Percentiles rank a stretch among this genome's conserved stretches.
phyloP scores from a whole-genome alignment of 2,888 invertebrate species.

The Platycnemis pennipes region DNA sequence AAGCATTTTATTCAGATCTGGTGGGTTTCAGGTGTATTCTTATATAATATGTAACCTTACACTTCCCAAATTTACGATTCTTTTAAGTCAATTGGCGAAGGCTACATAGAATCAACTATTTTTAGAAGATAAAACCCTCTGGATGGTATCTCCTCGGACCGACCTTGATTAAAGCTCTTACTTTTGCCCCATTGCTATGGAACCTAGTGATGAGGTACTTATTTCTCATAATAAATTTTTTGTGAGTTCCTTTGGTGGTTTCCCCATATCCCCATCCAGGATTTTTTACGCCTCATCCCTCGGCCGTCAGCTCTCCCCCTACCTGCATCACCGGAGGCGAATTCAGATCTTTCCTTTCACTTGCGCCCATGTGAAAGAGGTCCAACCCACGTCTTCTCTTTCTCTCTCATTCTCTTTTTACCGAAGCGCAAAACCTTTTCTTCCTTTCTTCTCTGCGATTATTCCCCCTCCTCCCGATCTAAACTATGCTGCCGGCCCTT shows the following conservation, averaged over 20 bases:
- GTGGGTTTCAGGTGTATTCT: too few species aligned
- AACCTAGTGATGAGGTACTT: background rate
- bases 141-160: too few species aligned
- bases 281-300: background rate
- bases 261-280: background rate
- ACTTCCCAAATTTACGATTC: too few species aligned
- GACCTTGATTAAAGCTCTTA: too few species aligned
- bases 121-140: too few species aligned
- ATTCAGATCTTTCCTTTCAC: background rate
- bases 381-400: background rate
- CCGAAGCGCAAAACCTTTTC: constrained; percentile 45
- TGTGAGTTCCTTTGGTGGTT: background rate
- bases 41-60: too few species aligned
- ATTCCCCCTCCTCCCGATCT: background rate
- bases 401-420: background rate
- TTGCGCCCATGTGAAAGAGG: background rate
- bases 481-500: background rate
- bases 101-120: too few species aligned
- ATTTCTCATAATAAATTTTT: background rate
- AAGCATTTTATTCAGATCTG: too few species aligned
- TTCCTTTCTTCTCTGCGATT: constrained; percentile 18
- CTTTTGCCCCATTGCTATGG: background rate
- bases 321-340: background rate
- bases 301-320: background rate
- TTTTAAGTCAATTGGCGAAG: too few species aligned